phyloP scores from a whole-genome alignment of 2,113 vertebrate species.

The Percina caprodes region DNA sequence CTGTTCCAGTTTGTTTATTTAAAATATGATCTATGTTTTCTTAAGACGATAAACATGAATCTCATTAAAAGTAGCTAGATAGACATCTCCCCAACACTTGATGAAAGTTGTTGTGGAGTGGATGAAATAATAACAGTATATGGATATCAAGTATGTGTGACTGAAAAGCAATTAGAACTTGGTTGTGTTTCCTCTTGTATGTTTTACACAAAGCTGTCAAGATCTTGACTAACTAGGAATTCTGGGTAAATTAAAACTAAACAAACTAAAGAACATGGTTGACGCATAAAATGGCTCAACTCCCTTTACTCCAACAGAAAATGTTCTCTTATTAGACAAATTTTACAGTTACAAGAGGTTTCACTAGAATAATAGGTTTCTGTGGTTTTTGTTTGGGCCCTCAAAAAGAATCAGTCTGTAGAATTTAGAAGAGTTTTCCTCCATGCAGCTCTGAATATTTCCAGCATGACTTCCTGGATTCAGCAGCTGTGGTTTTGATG shows the following conservation, averaged over 20 bases:
- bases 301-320: too few relatives aligned
- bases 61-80: slow-evolving; percentile 33
- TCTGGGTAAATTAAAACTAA: not conserved
- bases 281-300: too few relatives aligned
- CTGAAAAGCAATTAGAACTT: not conserved
- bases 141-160: slow-evolving; percentile 35
- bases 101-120: not conserved
- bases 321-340: not conserved
- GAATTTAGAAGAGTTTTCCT: slow-evolving; percentile 7
- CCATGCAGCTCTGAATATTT: slow-evolving; percentile 9
- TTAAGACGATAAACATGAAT: slow-evolving; percentile 24
- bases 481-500: slow-evolving; percentile 15
- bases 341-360: not conserved
- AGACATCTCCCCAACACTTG: not conserved
- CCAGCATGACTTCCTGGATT: slow-evolving; percentile 38
- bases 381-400: not conserved
- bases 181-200: not conserved
- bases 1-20: slow-evolving; percentile 51
- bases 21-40: slow-evolving; percentile 53
- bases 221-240: not conserved
- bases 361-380: not conserved
- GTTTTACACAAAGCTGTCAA: not conserved
- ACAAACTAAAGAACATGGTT: not conserved
- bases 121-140: slow-evolving; percentile 9
- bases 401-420: not conserved